phyloP scores from a whole-genome alignment of 1,140 invertebrate species.

The Marisa cornuarietis region DNA sequence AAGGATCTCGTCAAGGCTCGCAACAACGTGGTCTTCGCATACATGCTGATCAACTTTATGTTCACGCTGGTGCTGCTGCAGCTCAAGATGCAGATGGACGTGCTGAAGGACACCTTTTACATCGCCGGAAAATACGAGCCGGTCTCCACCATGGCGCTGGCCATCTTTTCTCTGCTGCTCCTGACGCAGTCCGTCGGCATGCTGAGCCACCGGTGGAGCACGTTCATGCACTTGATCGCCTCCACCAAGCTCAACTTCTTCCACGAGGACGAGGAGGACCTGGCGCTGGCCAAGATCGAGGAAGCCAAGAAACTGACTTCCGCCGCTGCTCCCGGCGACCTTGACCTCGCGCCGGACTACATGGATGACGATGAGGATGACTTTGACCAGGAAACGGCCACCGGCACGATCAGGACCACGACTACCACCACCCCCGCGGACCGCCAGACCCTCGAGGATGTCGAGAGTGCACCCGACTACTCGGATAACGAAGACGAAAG shows the following conservation, averaged over 20 bases:
- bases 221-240: slow-evolving; percentile 52
- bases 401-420: not conserved
- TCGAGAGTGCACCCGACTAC: slow-evolving; percentile 8
- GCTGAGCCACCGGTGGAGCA: slow-evolving; percentile 65
- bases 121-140: slow-evolving; percentile 35
- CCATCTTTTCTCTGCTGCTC: slow-evolving; percentile 63
- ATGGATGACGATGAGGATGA: slow-evolving; percentile 10
- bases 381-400: not conserved
- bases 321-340: slow-evolving; percentile 7
- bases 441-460: not conserved
- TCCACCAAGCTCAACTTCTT: slow-evolving; percentile 29
- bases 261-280: slow-evolving; percentile 13
- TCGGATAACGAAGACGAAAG: slow-evolving; percentile 19
- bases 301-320: slow-evolving; percentile 18
- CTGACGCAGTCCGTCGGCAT: slow-evolving; percentile 65
- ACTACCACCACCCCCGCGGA: not conserved
- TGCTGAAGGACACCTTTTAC: slow-evolving; percentile 26
- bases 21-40: slow-evolving; percentile 88
- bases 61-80: slow-evolving; percentile 97
- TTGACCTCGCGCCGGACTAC: slow-evolving; percentile 16
- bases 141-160: slow-evolving; percentile 50
- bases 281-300: slow-evolving; percentile 17
- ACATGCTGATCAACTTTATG: slow-evolving; percentile 96
- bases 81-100: slow-evolving; percentile 73
- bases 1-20: slow-evolving; percentile 88